These are phyloP conservation scores for Ifrita kowaldi DNA, from an alignment of 2,113 vertebrate genomes.

Conservation along the genomic window DNA sequence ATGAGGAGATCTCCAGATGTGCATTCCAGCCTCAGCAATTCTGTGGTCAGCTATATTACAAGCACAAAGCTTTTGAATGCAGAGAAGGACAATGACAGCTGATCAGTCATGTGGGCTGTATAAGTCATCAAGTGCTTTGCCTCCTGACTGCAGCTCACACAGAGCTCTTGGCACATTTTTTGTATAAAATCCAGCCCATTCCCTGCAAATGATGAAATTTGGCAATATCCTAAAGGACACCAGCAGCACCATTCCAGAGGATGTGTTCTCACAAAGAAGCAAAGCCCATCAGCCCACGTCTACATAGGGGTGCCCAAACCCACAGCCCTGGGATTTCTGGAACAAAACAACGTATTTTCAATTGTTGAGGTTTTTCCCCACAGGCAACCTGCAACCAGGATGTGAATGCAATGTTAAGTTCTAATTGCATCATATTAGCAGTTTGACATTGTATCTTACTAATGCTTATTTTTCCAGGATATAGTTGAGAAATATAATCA, in stretches of 20 bases:
- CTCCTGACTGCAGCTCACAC: not conserved
- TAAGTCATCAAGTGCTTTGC: not conserved
- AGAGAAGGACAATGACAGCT: not conserved
- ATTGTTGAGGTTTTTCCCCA: not conserved
- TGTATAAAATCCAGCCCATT: not conserved
- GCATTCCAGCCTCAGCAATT: not conserved
- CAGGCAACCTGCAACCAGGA: not conserved
- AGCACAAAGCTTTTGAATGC: not conserved
- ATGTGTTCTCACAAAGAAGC: not conserved
- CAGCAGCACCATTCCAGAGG: not conserved
- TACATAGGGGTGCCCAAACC: not conserved
- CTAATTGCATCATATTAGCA: conserved; percentile 22
- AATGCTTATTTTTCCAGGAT: not conserved
- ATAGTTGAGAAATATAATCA: conserved; percentile 3
- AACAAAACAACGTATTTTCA: not conserved
- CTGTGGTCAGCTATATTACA: not conserved
- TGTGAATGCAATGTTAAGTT: not conserved
- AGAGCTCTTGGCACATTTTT: conserved; percentile 11
- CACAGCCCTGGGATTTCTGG: not conserved
- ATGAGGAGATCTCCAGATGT: not conserved
- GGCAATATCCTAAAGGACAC: not conserved
- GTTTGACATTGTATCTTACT: not conserved
- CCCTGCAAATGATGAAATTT: not conserved
- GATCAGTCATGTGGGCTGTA: not conserved
- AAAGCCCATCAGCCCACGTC: not conserved